Percentiles rank a stretch among this genome's conserved stretches.
These are phyloP conservation scores for Melanerpes aurifrons DNA, from an alignment of 2,113 vertebrate species.

Conservation along the genomic window DNA sequence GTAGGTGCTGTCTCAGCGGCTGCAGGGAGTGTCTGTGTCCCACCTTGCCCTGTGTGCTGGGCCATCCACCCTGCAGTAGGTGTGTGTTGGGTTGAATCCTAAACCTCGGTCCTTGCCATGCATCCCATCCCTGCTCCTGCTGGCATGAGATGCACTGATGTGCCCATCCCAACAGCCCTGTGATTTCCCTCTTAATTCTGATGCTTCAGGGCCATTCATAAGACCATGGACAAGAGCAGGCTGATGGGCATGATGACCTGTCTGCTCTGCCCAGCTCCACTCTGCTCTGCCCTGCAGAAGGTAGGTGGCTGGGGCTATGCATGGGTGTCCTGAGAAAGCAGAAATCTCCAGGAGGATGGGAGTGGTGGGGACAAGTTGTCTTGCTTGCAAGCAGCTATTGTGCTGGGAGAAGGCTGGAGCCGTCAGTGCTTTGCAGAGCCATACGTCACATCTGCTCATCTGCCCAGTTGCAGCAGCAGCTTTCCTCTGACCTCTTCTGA, in stretches of 20 bases:
- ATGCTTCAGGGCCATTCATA: background rate
- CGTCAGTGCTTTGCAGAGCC: background rate
- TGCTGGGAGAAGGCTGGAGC: background rate
- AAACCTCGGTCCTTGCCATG: background rate
- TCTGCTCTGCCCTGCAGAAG: background rate
- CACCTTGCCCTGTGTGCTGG: background rate
- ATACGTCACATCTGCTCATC: background rate
- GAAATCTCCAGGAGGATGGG: background rate
- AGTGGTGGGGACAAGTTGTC: background rate
- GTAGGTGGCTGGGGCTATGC: background rate
- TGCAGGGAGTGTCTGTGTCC: background rate
- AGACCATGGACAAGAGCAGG: background rate
- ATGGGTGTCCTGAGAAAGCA: background rate
- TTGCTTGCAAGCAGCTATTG: fast-evolving
- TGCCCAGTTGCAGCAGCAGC: background rate
- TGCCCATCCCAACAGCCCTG: background rate
- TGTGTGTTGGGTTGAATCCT: background rate
- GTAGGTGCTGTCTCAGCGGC: background rate
- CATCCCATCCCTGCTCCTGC: fast-evolving
- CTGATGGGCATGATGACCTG: background rate
- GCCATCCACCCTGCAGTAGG: fast-evolving
- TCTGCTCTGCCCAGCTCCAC: background rate
- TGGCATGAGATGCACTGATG: background rate
- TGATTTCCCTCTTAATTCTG: background rate
- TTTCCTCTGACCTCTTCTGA: background rate